A percentile compares a stretch with the other conserved stretches of the same genome.
These are phyloP conservation scores for Dascyllus trimaculatus DNA, from an alignment of 2,113 vertebrate species.

Conservation along the genomic window DNA sequence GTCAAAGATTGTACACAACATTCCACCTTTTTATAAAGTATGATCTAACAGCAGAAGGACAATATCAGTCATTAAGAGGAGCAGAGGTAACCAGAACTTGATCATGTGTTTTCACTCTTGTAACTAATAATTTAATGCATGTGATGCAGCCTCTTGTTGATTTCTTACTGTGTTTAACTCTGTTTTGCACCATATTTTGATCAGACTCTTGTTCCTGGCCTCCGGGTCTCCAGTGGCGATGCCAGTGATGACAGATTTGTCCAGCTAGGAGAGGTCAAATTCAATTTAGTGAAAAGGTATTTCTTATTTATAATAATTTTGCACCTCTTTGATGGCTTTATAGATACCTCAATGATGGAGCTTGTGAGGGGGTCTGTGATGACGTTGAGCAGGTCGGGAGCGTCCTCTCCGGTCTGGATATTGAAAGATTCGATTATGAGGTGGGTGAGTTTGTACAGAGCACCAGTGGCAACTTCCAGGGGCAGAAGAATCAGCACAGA, in stretches of 20 bases:
- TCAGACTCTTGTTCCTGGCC: constrained; percentile 91
- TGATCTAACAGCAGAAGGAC: constrained; percentile 40
- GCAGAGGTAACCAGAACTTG: constrained; percentile 6
- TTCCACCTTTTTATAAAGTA: constrained; percentile 30
- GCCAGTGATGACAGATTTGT: constrained; percentile 90
- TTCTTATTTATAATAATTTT: neutral
- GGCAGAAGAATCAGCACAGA: constrained; percentile 92
- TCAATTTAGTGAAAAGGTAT: too few species aligned
- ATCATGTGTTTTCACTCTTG: constrained; percentile 30
- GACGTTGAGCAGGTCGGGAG: constrained; percentile 93
- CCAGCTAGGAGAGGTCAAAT: constrained; percentile 84
- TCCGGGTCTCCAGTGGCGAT: constrained; percentile 88
- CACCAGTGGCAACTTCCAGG: constrained; percentile 89
- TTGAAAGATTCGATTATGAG: constrained; percentile 88
- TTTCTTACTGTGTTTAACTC: constrained; percentile 84
- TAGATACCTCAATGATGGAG: constrained; percentile 92
- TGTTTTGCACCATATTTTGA: constrained; percentile 92
- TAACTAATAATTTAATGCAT: constrained; percentile 23
- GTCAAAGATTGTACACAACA: constrained; percentile 5
- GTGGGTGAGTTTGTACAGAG: constrained; percentile 89
- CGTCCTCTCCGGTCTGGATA: constrained; percentile 90
- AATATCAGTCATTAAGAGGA: constrained; percentile 65
- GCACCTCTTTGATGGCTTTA: neutral
- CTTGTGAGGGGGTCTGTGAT: constrained; percentile 96
- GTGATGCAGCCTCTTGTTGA: constrained; percentile 29